phyloP scores from a whole-genome alignment of 2,888 invertebrate genomes.

The Himalopsyche kuldschensis region DNA sequence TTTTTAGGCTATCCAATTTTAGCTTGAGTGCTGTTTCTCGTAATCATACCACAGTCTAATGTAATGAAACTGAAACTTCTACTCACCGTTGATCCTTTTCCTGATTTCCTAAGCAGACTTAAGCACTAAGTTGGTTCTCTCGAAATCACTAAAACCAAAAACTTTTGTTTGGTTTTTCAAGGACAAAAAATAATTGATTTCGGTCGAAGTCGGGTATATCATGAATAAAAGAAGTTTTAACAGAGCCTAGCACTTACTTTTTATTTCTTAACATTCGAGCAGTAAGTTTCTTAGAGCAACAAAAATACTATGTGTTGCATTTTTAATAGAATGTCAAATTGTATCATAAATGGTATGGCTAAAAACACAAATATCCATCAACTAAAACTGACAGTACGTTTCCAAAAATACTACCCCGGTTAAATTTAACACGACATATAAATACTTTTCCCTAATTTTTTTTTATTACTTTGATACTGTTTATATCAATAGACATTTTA shows the following conservation, averaged over 20 bases:
- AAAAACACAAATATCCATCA: no score
- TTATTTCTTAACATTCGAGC: not conserved
- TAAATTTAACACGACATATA: no score
- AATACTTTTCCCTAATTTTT: no score
- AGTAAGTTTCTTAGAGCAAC: no score
- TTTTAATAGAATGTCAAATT: no score
- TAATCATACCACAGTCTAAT: not conserved
- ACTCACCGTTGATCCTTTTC: not conserved
- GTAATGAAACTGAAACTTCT: not conserved
- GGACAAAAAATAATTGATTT: not conserved
- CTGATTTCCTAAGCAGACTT: not conserved
- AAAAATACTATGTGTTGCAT: no score
- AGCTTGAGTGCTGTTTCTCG: not conserved
- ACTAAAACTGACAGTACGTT: no score
- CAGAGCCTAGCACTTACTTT: not conserved
- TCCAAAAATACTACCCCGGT: no score
- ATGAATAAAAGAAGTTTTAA: not conserved
- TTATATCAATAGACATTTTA: no score
- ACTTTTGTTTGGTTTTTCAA: not conserved
- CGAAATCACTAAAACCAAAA: not conserved
- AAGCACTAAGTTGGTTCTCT: not conserved
- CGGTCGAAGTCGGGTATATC: not conserved
- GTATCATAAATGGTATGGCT: no score
- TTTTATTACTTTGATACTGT: no score
- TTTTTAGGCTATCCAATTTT: not conserved